Percentiles rank a stretch among this genome's conserved stretches.
These are phyloP conservation scores for Lycophotia porphyrea DNA, from an alignment of 2,888 invertebrate genomes.

Conservation along the genomic window DNA sequence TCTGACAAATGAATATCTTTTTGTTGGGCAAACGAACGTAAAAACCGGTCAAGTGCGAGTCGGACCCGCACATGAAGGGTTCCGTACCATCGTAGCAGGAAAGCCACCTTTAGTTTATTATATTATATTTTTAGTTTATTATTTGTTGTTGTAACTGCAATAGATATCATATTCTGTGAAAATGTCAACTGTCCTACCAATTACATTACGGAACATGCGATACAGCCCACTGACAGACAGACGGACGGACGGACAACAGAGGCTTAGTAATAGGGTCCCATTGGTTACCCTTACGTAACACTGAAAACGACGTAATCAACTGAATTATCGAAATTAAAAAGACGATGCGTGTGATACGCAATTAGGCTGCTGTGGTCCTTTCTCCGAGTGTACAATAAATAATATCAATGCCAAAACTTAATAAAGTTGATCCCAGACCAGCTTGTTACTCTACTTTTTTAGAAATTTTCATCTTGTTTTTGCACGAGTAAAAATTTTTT, in stretches of 20 bases:
- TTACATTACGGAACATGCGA: no score
- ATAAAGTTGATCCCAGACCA: background rate
- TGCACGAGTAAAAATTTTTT: background rate
- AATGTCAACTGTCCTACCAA: no score
- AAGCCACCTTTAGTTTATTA: no score
- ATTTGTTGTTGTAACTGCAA: no score
- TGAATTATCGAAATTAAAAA: background rate
- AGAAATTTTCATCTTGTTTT: background rate
- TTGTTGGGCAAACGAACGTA: background rate
- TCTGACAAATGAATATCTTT: background rate
- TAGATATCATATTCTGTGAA: no score
- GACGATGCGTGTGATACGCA: background rate
- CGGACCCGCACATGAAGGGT: no score
- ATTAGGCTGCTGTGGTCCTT: background rate
- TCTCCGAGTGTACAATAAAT: background rate
- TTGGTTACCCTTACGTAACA: no score
- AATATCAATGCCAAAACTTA: background rate
- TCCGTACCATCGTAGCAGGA: no score
- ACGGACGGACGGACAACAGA: no score
- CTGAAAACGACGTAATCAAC: background rate
- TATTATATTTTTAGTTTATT: no score
- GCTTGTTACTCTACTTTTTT: background rate
- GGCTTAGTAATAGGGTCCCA: no score
- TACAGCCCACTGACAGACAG: no score
- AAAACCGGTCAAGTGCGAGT: background rate